A percentile compares a stretch with the other conserved stretches of the same genome.
These are phyloP conservation scores for Caenorhabditis sinica DNA, from an alignment of 2,888 invertebrate genomes.

Conservation along the genomic window DNA sequence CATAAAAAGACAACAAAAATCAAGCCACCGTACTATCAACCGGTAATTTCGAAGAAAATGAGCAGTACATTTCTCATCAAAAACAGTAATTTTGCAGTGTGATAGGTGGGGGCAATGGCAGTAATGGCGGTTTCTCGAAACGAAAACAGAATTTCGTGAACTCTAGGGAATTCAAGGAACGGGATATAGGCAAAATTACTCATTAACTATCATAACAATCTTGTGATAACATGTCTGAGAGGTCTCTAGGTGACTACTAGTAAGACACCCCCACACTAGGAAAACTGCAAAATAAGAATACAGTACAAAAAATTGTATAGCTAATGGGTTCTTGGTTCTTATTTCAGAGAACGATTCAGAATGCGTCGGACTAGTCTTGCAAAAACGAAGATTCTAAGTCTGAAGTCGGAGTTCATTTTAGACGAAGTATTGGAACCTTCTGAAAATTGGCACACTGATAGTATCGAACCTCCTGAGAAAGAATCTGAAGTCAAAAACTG, in stretches of 20 bases:
- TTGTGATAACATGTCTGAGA: slow-evolving; percentile 10
- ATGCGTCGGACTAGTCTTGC: no score
- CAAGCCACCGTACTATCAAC: neutral
- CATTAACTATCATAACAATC: slow-evolving; percentile 1
- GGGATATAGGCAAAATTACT: neutral
- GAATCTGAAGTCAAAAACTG: no score
- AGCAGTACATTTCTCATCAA: neutral
- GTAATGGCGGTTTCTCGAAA: neutral
- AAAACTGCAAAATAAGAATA: slow-evolving; percentile 1
- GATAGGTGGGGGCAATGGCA: neutral
- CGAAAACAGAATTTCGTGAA: neutral
- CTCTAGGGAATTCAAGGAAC: slow-evolving; percentile 4
- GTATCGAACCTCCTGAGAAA: no score
- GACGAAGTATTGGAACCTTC: no score
- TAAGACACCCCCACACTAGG: neutral
- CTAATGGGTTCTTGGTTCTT: neutral
- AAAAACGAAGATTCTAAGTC: no score
- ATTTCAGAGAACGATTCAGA: no score
- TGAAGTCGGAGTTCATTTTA: no score
- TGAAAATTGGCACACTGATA: no score
- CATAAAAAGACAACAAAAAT: neutral
- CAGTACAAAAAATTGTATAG: neutral
- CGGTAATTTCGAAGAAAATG: neutral
- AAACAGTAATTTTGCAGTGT: slow-evolving; percentile 9
- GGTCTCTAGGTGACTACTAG: slow-evolving; percentile 20